A percentile compares a stretch with the other conserved stretches of the same genome.
Conservation (phyloP, 2,113 vertebrate species). For the Monarcha castaneiventris region DNA sequence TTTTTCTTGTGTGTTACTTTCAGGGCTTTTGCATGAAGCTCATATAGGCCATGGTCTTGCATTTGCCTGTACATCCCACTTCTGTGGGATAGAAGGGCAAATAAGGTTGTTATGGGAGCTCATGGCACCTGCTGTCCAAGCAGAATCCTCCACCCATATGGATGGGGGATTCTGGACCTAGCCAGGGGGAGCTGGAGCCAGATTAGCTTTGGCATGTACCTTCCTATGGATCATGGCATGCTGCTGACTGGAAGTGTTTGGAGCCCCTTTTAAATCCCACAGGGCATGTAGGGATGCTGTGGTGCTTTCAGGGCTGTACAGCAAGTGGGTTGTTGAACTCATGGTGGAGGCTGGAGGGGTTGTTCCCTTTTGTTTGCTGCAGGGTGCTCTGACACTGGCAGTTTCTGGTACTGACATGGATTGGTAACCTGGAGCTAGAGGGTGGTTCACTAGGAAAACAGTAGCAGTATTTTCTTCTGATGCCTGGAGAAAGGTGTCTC, state of each 20-base stretch:
- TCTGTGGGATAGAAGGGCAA: not conserved
- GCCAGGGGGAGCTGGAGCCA: not conserved
- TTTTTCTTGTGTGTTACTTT: not conserved
- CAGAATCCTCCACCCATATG: not conserved
- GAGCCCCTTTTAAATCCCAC: not conserved
- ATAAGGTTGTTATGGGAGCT: not conserved
- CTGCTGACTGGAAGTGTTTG: not conserved
- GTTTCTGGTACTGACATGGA: not conserved
- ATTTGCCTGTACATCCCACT: not conserved
- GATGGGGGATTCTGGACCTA: not conserved
- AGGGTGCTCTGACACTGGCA: not conserved
- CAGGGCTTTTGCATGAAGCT: not conserved
- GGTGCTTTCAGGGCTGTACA: not conserved
- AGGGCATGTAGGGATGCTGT: not conserved
- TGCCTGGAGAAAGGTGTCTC: not conserved
- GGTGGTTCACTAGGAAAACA: not conserved
- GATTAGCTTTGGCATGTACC: not conserved
- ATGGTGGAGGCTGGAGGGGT: not conserved
- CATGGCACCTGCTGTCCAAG: not conserved
- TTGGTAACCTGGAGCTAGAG: not conserved
- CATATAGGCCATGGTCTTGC: rapidly evolving
- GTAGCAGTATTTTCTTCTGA: not conserved
- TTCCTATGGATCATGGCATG: not conserved
- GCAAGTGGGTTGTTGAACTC: not conserved
- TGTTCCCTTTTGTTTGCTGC: not conserved